A percentile compares a stretch with the other conserved stretches of the same genome.
Evolutionary conservation across 2,888 invertebrate species (phyloP).

Genomic region (Sphaerophoria taeniata): DNA sequence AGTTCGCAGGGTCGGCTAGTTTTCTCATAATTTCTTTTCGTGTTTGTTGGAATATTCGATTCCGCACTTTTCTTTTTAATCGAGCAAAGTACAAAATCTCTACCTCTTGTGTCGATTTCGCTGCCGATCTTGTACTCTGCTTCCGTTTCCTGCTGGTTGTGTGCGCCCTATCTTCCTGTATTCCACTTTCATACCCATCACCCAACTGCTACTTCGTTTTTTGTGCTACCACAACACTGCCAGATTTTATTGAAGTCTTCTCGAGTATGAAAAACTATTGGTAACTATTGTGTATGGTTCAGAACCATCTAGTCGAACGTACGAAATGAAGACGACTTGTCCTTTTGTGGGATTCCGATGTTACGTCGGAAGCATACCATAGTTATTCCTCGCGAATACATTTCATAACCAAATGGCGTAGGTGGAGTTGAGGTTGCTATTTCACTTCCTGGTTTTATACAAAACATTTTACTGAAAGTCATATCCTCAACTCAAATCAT

Average conservation of each 20-base stretch:
- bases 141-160: slow-evolving; percentile 67
- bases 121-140: slow-evolving; percentile 51
- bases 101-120: neutral
- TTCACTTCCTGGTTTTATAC: slow-evolving; percentile 29
- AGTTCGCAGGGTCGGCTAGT: too few species aligned
- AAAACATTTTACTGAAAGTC: slow-evolving; percentile 60
- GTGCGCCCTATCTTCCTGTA: slow-evolving; percentile 13
- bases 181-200: too few species aligned
- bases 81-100: neutral
- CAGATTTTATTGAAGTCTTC: slow-evolving; percentile 50
- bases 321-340: slow-evolving; percentile 67
- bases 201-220: neutral
- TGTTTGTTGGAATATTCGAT: slow-evolving; percentile 21
- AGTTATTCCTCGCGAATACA: neutral
- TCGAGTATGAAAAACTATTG: slow-evolving; percentile 42
- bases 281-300: slow-evolving; percentile 2
- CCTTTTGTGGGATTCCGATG: slow-evolving; percentile 51
- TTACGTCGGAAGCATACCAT: slow-evolving; percentile 2
- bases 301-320: slow-evolving; percentile 34
- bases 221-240: slow-evolving; percentile 4
- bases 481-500: slow-evolving; percentile 57
- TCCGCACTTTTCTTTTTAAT: slow-evolving; percentile 26
- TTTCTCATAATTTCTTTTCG: too few species aligned
- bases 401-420: slow-evolving; percentile 31
- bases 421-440: too few species aligned